Evolutionary conservation across 2,888 invertebrate genomes (phyloP).

Genomic region (Diploptera punctata): DNA sequence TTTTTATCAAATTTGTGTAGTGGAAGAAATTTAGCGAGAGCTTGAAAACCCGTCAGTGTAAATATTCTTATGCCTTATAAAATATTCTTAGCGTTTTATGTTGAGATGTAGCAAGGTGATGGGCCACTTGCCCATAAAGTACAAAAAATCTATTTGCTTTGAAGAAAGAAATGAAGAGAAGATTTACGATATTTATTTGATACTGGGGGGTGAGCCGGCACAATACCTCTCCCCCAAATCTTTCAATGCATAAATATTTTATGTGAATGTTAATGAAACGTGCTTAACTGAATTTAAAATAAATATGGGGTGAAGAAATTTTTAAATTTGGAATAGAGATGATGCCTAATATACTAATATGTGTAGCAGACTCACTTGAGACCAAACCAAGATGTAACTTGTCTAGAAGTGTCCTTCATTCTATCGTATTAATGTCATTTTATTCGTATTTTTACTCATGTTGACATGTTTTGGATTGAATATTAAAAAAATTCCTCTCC

Average conservation of each 20-base stretch:
- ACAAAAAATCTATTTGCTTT: constrained; percentile 9
- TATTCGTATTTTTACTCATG: constrained; percentile 27
- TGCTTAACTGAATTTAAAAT: not conserved
- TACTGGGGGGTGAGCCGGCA: not conserved
- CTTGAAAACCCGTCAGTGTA: constrained; percentile 21
- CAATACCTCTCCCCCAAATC: constrained; percentile 1
- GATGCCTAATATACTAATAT: constrained; percentile 1
- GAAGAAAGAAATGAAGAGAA: not conserved
- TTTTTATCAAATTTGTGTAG: constrained; percentile 24
- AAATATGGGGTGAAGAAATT: not conserved
- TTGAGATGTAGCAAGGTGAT: no score
- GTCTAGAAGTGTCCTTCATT: constrained; percentile 38
- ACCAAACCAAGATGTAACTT: constrained; percentile 7
- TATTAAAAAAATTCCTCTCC: constrained; percentile 4
- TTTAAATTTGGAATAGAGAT: constrained; percentile 10
- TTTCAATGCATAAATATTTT: constrained; percentile 33
- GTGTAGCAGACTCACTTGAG: not conserved
- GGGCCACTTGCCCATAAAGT: not conserved
- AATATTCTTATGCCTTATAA: constrained; percentile 35
- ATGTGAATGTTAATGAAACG: constrained; percentile 23
- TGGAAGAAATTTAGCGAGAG: constrained; percentile 19
- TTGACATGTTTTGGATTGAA: constrained; percentile 30
- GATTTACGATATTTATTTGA: constrained; percentile 14
- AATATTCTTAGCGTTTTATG: constrained; percentile 32
- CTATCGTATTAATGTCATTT: constrained; percentile 27